These are phyloP conservation scores for Rosalia funebris DNA, from an alignment of 2,888 invertebrate genomes.

Conservation along the genomic window DNA sequence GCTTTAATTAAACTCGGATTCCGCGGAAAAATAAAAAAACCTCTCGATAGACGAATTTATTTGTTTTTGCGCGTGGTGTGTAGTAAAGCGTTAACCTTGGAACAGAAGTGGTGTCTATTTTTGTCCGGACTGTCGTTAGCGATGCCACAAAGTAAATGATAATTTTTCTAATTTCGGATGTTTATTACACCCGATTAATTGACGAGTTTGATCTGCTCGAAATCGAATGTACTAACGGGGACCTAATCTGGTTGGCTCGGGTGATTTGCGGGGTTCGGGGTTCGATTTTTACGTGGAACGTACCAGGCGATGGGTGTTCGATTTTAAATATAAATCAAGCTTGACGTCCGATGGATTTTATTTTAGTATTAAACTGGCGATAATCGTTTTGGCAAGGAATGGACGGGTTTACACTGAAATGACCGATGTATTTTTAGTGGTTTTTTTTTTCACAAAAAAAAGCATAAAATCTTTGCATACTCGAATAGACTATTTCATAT, in stretches of 20 bases:
- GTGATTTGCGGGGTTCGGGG: no score
- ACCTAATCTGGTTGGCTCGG: no score
- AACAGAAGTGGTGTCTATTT: constrained; percentile 28
- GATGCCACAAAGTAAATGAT: background rate
- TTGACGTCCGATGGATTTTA: constrained; percentile 10
- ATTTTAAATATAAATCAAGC: constrained; percentile 12
- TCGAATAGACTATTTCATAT: no score
- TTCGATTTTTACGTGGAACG: no score
- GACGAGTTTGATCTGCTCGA: no score
- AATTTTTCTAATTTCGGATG: background rate
- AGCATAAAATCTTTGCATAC: no score
- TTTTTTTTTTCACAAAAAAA: no score
- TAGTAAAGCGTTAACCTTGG: constrained; percentile 36
- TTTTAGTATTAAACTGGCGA: constrained; percentile 11
- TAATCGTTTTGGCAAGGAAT: constrained; percentile 17
- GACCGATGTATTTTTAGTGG: background rate
- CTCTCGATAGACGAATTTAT: background rate
- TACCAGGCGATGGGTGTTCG: no score
- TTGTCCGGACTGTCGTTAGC: constrained; percentile 1
- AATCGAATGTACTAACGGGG: no score
- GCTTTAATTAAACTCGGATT: no score
- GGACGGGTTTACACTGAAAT: constrained; percentile 2
- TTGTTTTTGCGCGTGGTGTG: constrained; percentile 18
- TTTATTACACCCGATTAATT: background rate
- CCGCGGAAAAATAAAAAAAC: background rate